These are phyloP conservation scores for Erpetoichthys calabaricus DNA, from an alignment of 2,797 vertebrate species.

Conservation along the genomic window DNA sequence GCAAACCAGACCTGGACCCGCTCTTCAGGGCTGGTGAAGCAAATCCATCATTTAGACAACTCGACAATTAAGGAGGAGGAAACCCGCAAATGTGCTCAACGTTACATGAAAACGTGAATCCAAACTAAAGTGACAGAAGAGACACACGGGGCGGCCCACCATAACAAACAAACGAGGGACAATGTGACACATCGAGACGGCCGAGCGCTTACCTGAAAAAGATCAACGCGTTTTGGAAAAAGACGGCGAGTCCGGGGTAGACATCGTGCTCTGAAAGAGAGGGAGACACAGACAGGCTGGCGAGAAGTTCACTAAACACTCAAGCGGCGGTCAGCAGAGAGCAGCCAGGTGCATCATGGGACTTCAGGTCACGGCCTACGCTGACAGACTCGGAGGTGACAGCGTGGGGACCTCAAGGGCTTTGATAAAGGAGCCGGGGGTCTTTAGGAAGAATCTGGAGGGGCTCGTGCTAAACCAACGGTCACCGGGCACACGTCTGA, in stretches of 20 bases:
- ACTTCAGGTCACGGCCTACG: neutral
- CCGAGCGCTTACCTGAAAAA: conserved; percentile 69
- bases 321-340: neutral
- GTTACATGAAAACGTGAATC: neutral
- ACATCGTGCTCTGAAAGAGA: conserved; percentile 55
- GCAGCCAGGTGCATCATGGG: no score
- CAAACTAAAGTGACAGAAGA: conserved; percentile 7
- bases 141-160: no score
- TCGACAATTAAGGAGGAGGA: no score
- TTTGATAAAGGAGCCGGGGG: no score
- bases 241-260: conserved; percentile 74
- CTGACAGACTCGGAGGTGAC: neutral
- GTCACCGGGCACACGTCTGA: no score
- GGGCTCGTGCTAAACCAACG: no score
- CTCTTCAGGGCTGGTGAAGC: no score
- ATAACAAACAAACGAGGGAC: no score
- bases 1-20: no score
- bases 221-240: conserved; percentile 85
- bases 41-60: no score
- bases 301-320: neutral
- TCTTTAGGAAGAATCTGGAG: no score
- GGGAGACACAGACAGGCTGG: conserved; percentile 4
- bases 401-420: neutral
- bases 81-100: neutral
- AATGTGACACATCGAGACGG: no score